A percentile compares a stretch with the other conserved stretches of the same genome.
Conservation (phyloP, 2,797 vertebrate genomes). For the Mareca penelope region DNA sequence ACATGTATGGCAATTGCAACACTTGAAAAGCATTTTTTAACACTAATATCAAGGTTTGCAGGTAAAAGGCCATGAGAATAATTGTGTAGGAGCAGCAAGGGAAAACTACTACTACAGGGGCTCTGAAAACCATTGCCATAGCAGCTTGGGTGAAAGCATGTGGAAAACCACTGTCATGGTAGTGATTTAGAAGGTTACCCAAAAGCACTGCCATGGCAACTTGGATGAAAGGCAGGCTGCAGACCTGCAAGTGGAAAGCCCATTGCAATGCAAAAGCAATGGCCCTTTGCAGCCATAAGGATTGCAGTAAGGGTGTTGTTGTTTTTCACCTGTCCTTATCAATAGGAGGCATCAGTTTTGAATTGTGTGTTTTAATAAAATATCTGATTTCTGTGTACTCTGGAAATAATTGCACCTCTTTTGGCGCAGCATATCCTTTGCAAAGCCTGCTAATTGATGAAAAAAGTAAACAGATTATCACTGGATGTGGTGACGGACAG, state of each 20-base stretch:
- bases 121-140: background rate
- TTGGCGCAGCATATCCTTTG: constrained; percentile 81
- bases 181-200: background rate
- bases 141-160: background rate
- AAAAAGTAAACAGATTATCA: constrained; percentile 80
- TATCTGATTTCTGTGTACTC: background rate
- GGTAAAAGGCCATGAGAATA: background rate
- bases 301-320: background rate
- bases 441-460: constrained; percentile 81
- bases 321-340: fast-evolving
- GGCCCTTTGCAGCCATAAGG: background rate
- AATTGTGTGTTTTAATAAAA: background rate
- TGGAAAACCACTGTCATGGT: background rate
- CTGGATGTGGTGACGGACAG: constrained; percentile 86
- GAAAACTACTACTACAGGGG: background rate
- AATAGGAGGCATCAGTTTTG: background rate
- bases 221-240: background rate
- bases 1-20: background rate
- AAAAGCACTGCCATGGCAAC: background rate
- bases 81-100: background rate
- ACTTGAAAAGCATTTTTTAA: background rate
- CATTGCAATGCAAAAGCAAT: background rate
- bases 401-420: background rate
- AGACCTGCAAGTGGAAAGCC: background rate
- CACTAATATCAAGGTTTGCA: background rate